phyloP scores from a whole-genome alignment of 2,113 vertebrate species.

The Fregata magnificens region DNA sequence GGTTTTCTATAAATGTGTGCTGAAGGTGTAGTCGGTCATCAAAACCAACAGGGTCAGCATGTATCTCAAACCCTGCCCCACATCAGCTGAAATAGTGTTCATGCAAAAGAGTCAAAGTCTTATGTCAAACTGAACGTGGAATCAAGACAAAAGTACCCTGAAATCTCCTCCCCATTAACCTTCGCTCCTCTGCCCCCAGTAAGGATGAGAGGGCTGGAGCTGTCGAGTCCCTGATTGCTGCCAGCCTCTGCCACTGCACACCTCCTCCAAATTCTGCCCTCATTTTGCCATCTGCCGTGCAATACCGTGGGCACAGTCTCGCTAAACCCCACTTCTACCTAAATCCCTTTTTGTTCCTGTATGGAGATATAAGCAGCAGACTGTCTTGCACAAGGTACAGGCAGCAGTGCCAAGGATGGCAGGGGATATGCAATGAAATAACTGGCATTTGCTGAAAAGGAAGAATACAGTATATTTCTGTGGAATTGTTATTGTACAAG shows the following conservation, averaged over 20 bases:
- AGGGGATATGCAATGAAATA: not conserved
- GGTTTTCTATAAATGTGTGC: not conserved
- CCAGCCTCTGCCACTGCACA: not conserved
- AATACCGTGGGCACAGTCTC: too few species aligned
- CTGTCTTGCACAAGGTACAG: not conserved
- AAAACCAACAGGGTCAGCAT: not conserved
- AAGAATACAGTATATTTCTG: not conserved
- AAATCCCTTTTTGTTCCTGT: not conserved
- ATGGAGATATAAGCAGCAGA: not conserved
- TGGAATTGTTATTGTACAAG: not conserved
- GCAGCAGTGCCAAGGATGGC: not conserved
- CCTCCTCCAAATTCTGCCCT: not conserved
- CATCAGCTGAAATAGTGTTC: not conserved
- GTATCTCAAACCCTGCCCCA: not conserved
- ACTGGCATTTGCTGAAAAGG: not conserved
- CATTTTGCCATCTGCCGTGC: fast-evolving
- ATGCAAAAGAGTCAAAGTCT: not conserved
- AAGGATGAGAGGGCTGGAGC: not conserved
- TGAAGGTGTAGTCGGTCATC: not conserved
- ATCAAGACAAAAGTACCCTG: not conserved
- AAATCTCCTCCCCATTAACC: not conserved
- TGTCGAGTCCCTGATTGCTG: fast-evolving
- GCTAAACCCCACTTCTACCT: not conserved
- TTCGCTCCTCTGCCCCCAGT: not conserved
- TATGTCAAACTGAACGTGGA: not conserved